Evolutionary conservation across 1,140 invertebrate species (phyloP).

Genomic region (Macrocentrus cingulum): DNA sequence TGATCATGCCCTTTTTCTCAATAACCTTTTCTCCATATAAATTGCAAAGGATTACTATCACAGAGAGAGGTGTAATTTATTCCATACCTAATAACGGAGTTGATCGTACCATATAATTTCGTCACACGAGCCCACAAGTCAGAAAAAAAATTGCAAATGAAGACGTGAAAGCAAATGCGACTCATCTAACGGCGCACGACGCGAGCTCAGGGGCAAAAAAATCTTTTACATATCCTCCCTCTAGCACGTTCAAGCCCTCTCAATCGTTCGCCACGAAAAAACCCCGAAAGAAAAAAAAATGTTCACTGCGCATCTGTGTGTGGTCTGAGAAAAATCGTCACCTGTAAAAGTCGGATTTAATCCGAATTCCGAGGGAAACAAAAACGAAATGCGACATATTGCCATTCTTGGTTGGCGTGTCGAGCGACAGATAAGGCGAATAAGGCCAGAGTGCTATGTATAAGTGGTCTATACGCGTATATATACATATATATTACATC

Average conservation of each 20-base stretch:
- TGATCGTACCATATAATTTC: conserved; percentile 32
- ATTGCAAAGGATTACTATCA: no score
- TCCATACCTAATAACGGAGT: conserved; percentile 30
- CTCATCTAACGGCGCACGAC: conserved; percentile 8
- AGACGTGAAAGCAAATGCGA: conserved; percentile 14
- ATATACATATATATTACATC: no score
- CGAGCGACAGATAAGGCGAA: conserved; percentile 29
- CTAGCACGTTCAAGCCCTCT: neutral
- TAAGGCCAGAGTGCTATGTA: conserved; percentile 11
- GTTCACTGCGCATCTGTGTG: no score
- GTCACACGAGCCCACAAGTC: conserved; percentile 25
- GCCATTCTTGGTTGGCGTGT: conserved; percentile 30
- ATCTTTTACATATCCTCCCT: neutral
- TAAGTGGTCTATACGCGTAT: neutral
- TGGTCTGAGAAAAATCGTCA: no score
- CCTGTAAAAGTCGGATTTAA: conserved; percentile 26
- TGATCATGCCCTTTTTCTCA: no score
- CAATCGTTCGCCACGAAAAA: conserved; percentile 6
- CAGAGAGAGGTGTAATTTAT: no score
- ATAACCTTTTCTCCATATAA: no score
- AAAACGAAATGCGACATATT: conserved; percentile 30
- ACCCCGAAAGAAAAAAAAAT: neutral
- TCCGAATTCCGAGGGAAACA: conserved; percentile 30
- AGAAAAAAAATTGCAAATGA: conserved; percentile 12
- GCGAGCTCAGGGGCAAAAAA: neutral